Evolutionary conservation across 2,888 invertebrate genomes (phyloP).

Genomic region (Digitonthophagus gazella): DNA sequence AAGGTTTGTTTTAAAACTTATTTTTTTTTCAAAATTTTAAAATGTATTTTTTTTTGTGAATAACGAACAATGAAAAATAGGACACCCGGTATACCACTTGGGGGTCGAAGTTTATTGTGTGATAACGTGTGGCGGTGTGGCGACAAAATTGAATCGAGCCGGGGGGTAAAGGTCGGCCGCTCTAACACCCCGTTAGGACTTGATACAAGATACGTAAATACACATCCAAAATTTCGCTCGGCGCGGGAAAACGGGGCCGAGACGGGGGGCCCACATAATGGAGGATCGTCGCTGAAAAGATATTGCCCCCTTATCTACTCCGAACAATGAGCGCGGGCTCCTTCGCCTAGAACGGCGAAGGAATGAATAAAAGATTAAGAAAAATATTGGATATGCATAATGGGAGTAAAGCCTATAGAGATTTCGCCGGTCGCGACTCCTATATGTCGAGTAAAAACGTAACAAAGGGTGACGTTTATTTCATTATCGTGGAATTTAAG

Average conservation of each 20-base stretch:
- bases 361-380: slow-evolving; percentile 17
- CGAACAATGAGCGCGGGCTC: neutral
- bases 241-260: neutral
- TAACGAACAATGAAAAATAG: neutral
- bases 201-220: slow-evolving; percentile 17
- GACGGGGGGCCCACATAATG: slow-evolving; percentile 5
- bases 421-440: neutral
- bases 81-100: neutral
- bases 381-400: slow-evolving; percentile 18
- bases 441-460: neutral
- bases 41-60: neutral
- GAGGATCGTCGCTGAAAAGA: slow-evolving; percentile 15
- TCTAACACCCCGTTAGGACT: slow-evolving; percentile 6
- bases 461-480: neutral
- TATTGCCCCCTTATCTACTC: slow-evolving; percentile 11
- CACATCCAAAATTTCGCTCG: slow-evolving; percentile 14
- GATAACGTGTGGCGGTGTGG: slow-evolving; percentile 10
- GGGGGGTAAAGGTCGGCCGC: slow-evolving; percentile 1
- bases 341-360: neutral
- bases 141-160: slow-evolving; percentile 8
- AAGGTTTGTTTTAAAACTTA: too few relatives aligned
- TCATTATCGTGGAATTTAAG: neutral
- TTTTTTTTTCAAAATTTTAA: too few relatives aligned
- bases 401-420: neutral
- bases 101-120: slow-evolving; percentile 5